A percentile compares a stretch with the other conserved stretches of the same genome.
Conservation (phyloP, 2,113 vertebrate genomes). For the Pampusana beccarii region DNA sequence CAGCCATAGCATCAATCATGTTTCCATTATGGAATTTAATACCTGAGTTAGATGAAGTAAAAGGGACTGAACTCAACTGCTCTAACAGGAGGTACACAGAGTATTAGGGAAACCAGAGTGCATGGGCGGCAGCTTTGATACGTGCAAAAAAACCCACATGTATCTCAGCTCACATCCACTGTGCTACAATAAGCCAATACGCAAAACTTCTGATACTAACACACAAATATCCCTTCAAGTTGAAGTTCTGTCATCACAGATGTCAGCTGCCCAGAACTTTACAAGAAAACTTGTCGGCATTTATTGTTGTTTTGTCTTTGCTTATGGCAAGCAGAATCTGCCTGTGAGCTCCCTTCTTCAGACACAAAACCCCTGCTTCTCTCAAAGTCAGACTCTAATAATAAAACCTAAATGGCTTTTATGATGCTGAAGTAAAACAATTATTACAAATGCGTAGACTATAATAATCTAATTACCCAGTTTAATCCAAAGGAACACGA, state of each 20-base stretch:
- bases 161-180: neutral
- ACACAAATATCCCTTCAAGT: neutral
- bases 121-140: neutral
- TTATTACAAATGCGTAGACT: neutral
- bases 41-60: neutral
- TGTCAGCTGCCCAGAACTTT: neutral
- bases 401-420: constrained; percentile 33
- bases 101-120: neutral
- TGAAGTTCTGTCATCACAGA: neutral
- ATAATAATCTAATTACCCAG: neutral
- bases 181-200: neutral
- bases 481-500: neutral
- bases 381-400: neutral
- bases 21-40: neutral
- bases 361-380: neutral
- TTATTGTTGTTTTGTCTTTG: neutral
- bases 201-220: neutral
- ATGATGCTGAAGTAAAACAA: constrained; percentile 7
- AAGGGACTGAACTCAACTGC: neutral
- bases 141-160: rapidly evolving
- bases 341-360: neutral
- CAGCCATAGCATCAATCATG: constrained; percentile 8
- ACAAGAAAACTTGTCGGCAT: neutral
- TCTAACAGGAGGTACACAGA: neutral
- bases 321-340: neutral